Base-by-base conservation (phyloP, 2,113 vertebrate species). In the Oenanthe oenanthe region DNA sequence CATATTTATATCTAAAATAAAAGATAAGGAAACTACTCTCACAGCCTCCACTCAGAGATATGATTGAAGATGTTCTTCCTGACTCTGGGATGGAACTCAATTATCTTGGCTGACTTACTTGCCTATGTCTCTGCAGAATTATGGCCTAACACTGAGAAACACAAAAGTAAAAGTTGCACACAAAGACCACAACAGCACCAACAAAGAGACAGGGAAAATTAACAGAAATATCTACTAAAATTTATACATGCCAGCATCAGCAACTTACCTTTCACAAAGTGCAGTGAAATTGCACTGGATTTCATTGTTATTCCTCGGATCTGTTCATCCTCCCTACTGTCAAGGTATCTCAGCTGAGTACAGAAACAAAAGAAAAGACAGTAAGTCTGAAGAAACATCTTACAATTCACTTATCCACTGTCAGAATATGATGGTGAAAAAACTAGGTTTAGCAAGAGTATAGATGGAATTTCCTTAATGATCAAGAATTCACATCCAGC, bases 251-350 rank as follows among this genome's bases (percentile, higher is more conserved):
- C 31, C 51, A 77, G 25, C 21, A 67, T 24, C 56, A 60, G 17
- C 47, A 92, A 48, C 45, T 85, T 95, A 99, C 99, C 98, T 47
- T 96, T 70, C 7, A 91, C 85, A 63, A 98, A 99, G 67, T 99
- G 98, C 67, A 99, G 94, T 12, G 99, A 99, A 96, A 99, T 99
- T 38, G 99, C 99, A n/a, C 99, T 99, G 63, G 99, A 99, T 83
- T 99, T 99, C 99, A 99, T 99, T 9, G 99, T 99, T 96, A 99
- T 99, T 61, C 99, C 99, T 93, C 99, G 94, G 79, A 99, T 50
- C 97, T 99, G 99, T 28, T 99, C 99, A 85, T 99, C 99, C 89
- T 99, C 98, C 93, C 99, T 98, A 93, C 99, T 99, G 97, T 99
- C 99, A 78, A 99, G 96, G 62, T 99, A 99, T 62, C 99, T 97